Conservation (phyloP, 2,113 vertebrate species). For the Cyprinus carpio region DNA sequence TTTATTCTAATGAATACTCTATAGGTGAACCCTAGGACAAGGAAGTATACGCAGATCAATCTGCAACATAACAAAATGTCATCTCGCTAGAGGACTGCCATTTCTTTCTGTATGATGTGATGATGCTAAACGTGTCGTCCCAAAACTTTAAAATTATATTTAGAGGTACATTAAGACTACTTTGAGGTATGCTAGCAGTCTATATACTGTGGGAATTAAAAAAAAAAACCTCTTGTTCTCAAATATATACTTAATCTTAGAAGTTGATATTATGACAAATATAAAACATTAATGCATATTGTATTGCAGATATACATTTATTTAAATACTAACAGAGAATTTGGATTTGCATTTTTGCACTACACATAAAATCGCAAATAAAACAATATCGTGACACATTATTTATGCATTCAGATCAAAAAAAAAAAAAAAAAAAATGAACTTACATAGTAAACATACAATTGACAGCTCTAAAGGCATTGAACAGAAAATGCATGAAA, state of each 20-base stretch:
- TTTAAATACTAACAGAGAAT: neutral
- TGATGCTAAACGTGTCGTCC: conserved; percentile 10
- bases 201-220: neutral
- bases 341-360: neutral
- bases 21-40: conserved; percentile 55
- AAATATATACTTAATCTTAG: neutral
- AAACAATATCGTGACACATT: neutral
- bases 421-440: neutral
- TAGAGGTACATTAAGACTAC: neutral
- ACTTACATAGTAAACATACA: neutral
- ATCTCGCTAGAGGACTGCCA: neutral
- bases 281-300: neutral
- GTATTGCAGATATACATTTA: neutral
- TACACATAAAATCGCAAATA: neutral
- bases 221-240: neutral
- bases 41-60: conserved; percentile 63
- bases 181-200: neutral
- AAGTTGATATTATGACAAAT: neutral
- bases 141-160: conserved; percentile 11
- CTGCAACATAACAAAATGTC: conserved; percentile 59
- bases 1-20: conserved; percentile 68
- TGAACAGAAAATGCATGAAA: conserved; percentile 22
- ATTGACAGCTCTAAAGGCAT: neutral
- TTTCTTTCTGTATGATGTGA: conserved; percentile 35
- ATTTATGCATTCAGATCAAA: conserved; percentile 31